A percentile compares a stretch with the other conserved stretches of the same genome.
These are phyloP conservation scores for Bombus waltoni DNA, from an alignment of 1,140 invertebrate genomes.

Conservation along the genomic window DNA sequence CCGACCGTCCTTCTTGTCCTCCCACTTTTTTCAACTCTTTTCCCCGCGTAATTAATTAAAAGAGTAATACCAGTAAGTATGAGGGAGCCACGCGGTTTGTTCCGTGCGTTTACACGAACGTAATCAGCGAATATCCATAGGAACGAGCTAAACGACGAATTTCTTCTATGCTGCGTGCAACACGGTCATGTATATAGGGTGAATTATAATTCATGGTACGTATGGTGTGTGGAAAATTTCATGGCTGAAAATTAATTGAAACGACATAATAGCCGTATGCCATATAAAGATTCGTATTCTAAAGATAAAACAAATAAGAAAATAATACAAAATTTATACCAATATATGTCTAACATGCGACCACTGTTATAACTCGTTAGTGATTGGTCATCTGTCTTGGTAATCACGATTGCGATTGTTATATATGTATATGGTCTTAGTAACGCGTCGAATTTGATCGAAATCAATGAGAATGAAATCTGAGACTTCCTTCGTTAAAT, in stretches of 20 bases:
- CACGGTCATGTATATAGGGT: neutral
- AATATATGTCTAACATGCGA: neutral
- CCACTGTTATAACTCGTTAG: too few species aligned
- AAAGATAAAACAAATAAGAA: neutral
- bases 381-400: too few species aligned
- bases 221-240: neutral
- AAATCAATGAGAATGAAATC: neutral
- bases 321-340: neutral
- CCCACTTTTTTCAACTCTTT: neutral
- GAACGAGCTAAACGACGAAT: neutral
- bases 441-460: neutral
- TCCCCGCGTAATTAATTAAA: conserved; percentile 60
- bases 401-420: too few species aligned
- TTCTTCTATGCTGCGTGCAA: neutral
- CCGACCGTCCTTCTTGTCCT: conserved; percentile 9
- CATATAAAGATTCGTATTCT: neutral
- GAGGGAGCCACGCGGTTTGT: conserved; percentile 15
- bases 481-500: neutral
- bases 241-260: neutral
- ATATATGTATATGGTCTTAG: too few species aligned
- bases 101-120: conserved; percentile 39
- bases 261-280: neutral
- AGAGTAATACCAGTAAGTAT: conserved; percentile 58
- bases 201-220: neutral
- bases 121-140: conserved; percentile 33